Evolutionary conservation across 2,113 vertebrate genomes (phyloP).

Genomic region (Telmatochromis brachygnathus): DNA sequence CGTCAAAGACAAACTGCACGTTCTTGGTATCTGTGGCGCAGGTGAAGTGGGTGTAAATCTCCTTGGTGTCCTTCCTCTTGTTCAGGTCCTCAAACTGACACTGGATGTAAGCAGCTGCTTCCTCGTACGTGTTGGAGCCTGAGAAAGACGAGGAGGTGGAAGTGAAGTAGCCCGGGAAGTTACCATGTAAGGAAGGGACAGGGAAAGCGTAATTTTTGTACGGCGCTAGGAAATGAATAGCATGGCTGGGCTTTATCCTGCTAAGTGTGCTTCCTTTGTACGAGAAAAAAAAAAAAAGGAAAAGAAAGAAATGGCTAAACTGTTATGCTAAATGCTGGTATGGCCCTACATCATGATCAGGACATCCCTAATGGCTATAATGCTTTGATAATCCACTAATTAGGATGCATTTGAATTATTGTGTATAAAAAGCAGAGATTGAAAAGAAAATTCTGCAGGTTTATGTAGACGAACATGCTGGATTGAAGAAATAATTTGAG

Average conservation of each 20-base stretch:
- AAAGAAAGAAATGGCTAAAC: not conserved
- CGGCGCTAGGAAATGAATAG: not conserved
- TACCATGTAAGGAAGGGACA: not conserved
- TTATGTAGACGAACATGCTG: not conserved
- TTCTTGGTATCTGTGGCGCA: conserved; percentile 99
- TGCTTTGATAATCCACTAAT: not conserved
- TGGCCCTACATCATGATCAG: not conserved
- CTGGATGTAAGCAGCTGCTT: conserved; percentile 95
- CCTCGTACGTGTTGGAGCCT: conserved; percentile 97
- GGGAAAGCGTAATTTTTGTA: not conserved
- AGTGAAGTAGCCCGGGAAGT: not conserved
- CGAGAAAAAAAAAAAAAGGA: not conserved
- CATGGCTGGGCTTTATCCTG: not conserved
- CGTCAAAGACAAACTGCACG: conserved; percentile 98
- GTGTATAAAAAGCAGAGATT: not conserved
- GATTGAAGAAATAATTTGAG: not conserved
- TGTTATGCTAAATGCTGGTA: not conserved
- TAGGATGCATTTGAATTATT: not conserved
- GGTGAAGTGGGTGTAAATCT: conserved; percentile 98
- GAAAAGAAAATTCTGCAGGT: not conserved
- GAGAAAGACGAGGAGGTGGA: not conserved
- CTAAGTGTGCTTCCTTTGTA: not conserved
- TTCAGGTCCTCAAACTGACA: conserved; percentile 98
- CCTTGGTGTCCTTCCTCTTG: conserved; percentile 97
- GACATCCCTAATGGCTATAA: not conserved